Evolutionary conservation across 2,888 invertebrate species (phyloP).

Genomic region (Coenonympha glycerion): DNA sequence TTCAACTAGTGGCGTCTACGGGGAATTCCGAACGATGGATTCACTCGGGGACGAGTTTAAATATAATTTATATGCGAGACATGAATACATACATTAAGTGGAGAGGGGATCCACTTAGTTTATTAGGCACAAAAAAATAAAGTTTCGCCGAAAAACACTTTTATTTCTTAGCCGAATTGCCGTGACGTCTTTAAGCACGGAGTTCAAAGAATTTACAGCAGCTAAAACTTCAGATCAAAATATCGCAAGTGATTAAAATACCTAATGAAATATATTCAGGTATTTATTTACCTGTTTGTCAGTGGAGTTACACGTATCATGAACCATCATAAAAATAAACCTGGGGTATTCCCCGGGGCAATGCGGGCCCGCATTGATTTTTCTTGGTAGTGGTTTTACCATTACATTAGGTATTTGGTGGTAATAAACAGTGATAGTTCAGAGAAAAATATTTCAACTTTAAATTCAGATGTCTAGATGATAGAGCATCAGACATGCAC

Average conservation of each 20-base stretch:
- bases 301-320: neutral
- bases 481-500: too few species aligned
- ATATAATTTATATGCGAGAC: slow-evolving; percentile 1
- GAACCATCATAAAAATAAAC: neutral
- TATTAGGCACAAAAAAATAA: neutral
- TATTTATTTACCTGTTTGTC: neutral
- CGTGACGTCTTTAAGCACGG: too few species aligned
- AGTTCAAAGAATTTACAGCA: too few species aligned
- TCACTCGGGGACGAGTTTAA: too few species aligned
- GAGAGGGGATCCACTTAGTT: neutral
- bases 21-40: neutral
- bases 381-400: neutral
- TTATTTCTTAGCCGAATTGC: too few species aligned
- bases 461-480: too few species aligned
- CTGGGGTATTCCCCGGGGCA: neutral
- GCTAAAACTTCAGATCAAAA: too few species aligned
- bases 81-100: neutral
- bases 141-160: neutral
- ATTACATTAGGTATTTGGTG: neutral
- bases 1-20: neutral
- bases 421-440: too few species aligned
- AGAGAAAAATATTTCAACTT: too few species aligned
- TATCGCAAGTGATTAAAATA: too few species aligned
- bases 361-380: neutral
- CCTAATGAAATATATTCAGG: too few species aligned